Evolutionary conservation across 2,797 vertebrate genomes (phyloP), one percentile per base, ranked within the genome.

Genomic region (Amblyraja radiata): DNA sequence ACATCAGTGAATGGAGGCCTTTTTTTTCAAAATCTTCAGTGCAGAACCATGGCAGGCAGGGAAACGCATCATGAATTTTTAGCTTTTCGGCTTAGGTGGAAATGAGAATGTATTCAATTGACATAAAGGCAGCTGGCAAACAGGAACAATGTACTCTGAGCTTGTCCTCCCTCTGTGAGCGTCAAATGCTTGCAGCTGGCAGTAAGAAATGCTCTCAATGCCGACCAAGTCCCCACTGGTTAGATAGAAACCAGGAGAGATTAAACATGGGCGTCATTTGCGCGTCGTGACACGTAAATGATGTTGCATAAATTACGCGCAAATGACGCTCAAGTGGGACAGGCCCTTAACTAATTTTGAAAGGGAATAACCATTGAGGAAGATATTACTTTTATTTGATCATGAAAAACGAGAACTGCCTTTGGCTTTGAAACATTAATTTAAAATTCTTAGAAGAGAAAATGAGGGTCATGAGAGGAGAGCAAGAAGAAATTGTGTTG

Each of bases 381-480:
- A 23, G 25, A 54, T 68, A 54, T 83, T 54, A 74, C 21, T 91
- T 73, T 68, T 39, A 14, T 88, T 88, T 23, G 39, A n/a, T 74
- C 23, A 3, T 8, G 61, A 92, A 58, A 76, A 58, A 23, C 23
- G 11, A 14, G 39, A 76, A 54, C 11, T 76, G 28, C 25, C 11
- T 92, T 92, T 28, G 28, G 46, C 25, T 92, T 39, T 5, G 21
- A 92, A 65, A 54, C 10, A 25, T 76, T 92, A 39, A 76, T 58
- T 76, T 92, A 21, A 39, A 92, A 65, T 73, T 46, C 54, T 76
- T 39, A 92, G 25, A 92, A 32, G 36, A 92, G 90, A 46, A 92
- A 92, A 76, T n/a, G 74, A 11, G 6, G 90, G 90, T 58, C 23
- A 92, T 21, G 6, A 7, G 46, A 7, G 11, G 71, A 73, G 36